Evolutionary conservation across 2,888 invertebrate species (phyloP), one percentile per base, ranked within the genome.

Genomic region (Acanthoscelides obtectus): DNA sequence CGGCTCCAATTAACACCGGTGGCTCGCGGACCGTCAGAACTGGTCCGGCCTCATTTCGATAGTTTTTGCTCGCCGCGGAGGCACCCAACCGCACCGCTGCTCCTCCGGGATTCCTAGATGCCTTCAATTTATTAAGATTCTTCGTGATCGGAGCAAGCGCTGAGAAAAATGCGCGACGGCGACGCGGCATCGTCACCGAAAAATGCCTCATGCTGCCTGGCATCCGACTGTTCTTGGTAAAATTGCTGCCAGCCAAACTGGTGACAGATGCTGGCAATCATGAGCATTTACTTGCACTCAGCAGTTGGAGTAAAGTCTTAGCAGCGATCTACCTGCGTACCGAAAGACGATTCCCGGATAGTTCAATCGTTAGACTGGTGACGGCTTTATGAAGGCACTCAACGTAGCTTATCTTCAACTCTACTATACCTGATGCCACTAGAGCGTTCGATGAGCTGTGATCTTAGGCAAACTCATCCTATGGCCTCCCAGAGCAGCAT

Each of bases 91-190:
- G 17, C 17, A 8, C 22, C 67, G 22, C n/a, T 19, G 5, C 4
- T 22, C n/a, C 66, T 22, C 22, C 0, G 45, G 63, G 64, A 71
- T 71, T 71, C 71, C 68, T 71, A 71, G 71, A 45, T 68, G 68
- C 65, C 68, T 67, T 68, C 27, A 71, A 66, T 71, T 69, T 66
- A 69, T 65, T 69, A 27, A 69, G 69, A 71, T 71, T 69, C 69
- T 20, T 45, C 69, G 27, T 69, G 65, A 27, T 66, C 69, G 66
- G 66, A 21, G 22, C 66, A 69, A 71, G 71, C 71, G 71, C 71
- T 71, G 71, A 71, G 71, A 71, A 71, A 71, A 71, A 71, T 71
- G 71, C 66, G 63, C 2, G 66, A 19, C 1, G 45, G 45, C 65
- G 69, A 45, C 69, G 71, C 20, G 71, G 67, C 21, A 45, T 45